Percentiles rank a stretch among this genome's conserved stretches.
These are phyloP conservation scores for Podargus strigoides DNA, from an alignment of 2,797 vertebrate genomes.

Conservation along the genomic window DNA sequence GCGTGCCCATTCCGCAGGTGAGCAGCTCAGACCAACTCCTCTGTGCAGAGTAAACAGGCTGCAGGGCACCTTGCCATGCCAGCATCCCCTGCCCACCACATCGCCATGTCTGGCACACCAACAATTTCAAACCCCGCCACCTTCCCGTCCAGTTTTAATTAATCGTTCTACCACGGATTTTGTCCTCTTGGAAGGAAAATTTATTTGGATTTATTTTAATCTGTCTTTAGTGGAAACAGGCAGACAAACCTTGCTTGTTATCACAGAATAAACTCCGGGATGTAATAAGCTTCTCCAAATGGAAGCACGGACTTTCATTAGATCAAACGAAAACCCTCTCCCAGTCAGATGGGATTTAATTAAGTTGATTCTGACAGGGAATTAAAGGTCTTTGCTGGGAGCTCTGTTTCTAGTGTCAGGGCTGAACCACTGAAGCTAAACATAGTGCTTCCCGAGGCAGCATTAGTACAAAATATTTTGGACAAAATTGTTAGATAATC, in stretches of 20 bases:
- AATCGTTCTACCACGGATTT: neutral
- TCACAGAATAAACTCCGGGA: neutral
- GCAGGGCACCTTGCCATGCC: neutral
- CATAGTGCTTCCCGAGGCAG: neutral
- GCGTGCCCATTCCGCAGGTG: neutral
- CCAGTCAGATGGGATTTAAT: conserved; percentile 50
- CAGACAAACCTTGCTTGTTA: neutral
- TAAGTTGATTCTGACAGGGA: conserved; percentile 48
- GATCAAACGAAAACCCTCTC: neutral
- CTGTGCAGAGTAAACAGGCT: neutral
- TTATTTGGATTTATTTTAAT: neutral
- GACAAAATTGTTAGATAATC: neutral
- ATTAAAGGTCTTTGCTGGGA: conserved; percentile 42
- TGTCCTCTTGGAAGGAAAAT: neutral
- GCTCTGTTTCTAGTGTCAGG: neutral
- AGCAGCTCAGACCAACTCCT: neutral
- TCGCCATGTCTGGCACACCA: fast-evolving
- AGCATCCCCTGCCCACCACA: neutral
- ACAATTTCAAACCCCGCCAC: neutral
- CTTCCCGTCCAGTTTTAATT: neutral
- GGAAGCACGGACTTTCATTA: neutral
- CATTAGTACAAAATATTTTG: neutral
- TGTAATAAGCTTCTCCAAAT: neutral
- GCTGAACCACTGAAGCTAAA: neutral
- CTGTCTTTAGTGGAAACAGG: neutral